Conservation (phyloP, 1,140 invertebrate genomes). For the Meteorus sp. region DNA sequence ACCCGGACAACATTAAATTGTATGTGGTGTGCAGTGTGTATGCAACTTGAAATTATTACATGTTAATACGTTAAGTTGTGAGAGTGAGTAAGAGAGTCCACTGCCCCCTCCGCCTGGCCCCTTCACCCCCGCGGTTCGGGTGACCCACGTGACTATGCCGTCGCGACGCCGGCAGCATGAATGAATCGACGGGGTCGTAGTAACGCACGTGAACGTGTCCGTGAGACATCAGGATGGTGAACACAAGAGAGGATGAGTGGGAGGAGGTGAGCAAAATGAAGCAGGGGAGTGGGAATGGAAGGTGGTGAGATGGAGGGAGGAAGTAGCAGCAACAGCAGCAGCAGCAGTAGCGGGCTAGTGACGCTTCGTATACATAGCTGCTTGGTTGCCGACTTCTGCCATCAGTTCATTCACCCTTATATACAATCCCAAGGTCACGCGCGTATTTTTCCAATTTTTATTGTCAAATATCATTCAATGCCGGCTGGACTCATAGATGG, state of each 20-base stretch:
- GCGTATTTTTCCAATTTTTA: no score
- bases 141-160: slow-evolving; percentile 16
- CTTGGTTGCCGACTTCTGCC: slow-evolving; percentile 15
- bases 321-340: slow-evolving; percentile 8
- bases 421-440: slow-evolving; percentile 20
- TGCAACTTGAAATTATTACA: no score
- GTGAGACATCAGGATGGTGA: slow-evolving; percentile 10
- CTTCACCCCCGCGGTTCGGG: not conserved
- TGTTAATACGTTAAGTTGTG: not conserved
- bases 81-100: no score
- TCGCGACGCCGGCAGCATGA: slow-evolving; percentile 10
- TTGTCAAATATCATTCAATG: no score
- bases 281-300: no score
- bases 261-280: slow-evolving; percentile 34
- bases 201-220: slow-evolving; percentile 27
- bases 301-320: slow-evolving; percentile 15
- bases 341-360: no score
- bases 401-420: slow-evolving; percentile 23
- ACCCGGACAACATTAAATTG: no score
- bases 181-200: slow-evolving; percentile 21
- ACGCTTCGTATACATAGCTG: no score
- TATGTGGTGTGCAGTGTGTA: no score
- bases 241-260: slow-evolving; percentile 12
- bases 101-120: no score
- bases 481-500: no score